A percentile compares a stretch with the other conserved stretches of the same genome.
phyloP scores from a whole-genome alignment of 2,888 invertebrate species.

The Trichogramma dendrolimi region DNA sequence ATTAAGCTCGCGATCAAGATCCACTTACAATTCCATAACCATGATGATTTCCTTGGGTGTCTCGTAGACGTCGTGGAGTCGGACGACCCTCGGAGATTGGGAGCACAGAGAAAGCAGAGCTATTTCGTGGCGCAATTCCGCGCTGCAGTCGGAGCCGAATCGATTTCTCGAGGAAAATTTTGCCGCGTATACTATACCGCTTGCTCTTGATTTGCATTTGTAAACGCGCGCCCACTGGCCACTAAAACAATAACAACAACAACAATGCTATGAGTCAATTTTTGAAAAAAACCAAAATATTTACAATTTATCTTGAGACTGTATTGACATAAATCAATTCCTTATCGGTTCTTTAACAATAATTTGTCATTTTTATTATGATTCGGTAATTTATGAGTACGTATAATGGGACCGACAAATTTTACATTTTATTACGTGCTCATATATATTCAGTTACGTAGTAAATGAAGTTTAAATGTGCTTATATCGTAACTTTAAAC shows the following conservation, averaged over 20 bases:
- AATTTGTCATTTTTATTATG: no score
- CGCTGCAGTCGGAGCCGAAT: slow-evolving; percentile 78
- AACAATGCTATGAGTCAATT: no score
- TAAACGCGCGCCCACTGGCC: slow-evolving; percentile 96
- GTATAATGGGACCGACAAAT: no score
- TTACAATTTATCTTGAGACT: no score
- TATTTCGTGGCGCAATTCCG: slow-evolving; percentile 90
- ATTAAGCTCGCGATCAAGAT: neutral
- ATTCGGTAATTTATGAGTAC: no score
- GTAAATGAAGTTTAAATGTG: no score
- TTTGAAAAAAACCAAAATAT: neutral
- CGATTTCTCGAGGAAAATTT: slow-evolving; percentile 90
- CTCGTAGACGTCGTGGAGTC: slow-evolving; percentile 77
- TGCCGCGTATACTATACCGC: slow-evolving; percentile 88
- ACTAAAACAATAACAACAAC: slow-evolving; percentile 59
- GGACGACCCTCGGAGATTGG: slow-evolving; percentile 79
- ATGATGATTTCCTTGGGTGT: slow-evolving; percentile 69
- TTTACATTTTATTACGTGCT: no score
- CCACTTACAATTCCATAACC: slow-evolving; percentile 80
- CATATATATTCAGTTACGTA: no score
- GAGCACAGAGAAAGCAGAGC: slow-evolving; percentile 85
- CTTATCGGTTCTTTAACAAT: no score
- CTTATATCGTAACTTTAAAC: no score
- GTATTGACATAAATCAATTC: no score
- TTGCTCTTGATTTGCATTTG: slow-evolving; percentile 80